Conservation (phyloP, 2,888 invertebrate genomes). For the Thelaira solivaga region DNA sequence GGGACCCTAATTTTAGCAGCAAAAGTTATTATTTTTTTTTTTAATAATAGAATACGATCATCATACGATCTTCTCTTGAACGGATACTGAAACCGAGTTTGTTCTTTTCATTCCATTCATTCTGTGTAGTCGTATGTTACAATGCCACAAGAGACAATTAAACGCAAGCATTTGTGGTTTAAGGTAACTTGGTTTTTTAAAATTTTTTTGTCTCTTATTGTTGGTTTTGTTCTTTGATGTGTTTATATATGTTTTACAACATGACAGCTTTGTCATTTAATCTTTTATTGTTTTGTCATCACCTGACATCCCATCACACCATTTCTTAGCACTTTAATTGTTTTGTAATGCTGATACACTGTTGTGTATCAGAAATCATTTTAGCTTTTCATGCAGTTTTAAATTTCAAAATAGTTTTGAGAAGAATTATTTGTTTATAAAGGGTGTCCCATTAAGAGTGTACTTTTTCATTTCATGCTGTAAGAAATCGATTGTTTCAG, state of each 20-base stretch:
- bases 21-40: too few relatives aligned
- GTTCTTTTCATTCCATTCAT: too few relatives aligned
- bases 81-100: too few relatives aligned
- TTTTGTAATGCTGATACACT: conserved; percentile 48
- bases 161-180: conserved; percentile 41
- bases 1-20: too few relatives aligned
- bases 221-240: conserved; percentile 10
- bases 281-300: conserved; percentile 44
- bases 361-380: conserved; percentile 29
- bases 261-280: conserved; percentile 54
- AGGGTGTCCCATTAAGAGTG: too few relatives aligned
- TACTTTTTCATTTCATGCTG: too few relatives aligned
- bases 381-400: not conserved
- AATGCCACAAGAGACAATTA: conserved; percentile 15
- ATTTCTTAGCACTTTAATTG: conserved; percentile 15
- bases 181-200: conserved; percentile 33
- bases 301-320: conserved; percentile 21
- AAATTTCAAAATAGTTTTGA: conserved; percentile 6
- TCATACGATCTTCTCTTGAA: too few relatives aligned
- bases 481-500: too few relatives aligned
- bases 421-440: not conserved
- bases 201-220: conserved; percentile 42
- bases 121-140: not conserved
- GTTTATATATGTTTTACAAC: not conserved
- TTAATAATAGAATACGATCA: too few relatives aligned